A percentile compares a stretch with the other conserved stretches of the same genome.
These are phyloP conservation scores for Gerosis bhagava DNA, from an alignment of 2,888 invertebrate genomes.

Conservation along the genomic window DNA sequence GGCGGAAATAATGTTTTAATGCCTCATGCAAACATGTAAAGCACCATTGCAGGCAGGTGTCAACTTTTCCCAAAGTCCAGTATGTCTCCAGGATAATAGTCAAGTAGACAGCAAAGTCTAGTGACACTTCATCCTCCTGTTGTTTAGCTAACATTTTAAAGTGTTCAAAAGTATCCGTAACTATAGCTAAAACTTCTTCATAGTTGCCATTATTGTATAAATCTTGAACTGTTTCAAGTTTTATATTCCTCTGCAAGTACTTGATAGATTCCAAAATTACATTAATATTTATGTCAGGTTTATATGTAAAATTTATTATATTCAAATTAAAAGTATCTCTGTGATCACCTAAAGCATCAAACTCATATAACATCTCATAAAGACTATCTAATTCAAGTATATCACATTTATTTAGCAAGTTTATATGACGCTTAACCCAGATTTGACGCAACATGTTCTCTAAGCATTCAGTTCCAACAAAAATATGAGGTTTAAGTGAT, in stretches of 20 bases:
- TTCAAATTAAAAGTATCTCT: conserved; percentile 54
- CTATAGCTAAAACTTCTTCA: conserved; percentile 84
- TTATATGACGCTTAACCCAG: conserved; percentile 70
- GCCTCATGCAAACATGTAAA: conserved; percentile 90
- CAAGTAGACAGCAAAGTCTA: conserved; percentile 82
- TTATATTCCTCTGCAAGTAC: conserved; percentile 74
- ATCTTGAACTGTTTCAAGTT: conserved; percentile 84
- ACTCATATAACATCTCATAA: conserved; percentile 67
- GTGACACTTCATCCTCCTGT: conserved; percentile 69
- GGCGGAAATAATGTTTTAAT: conserved; percentile 83
- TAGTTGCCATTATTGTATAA: conserved; percentile 86
- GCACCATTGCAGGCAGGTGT: conserved; percentile 89
- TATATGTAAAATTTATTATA: conserved; percentile 63
- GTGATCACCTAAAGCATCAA: conserved; percentile 69
- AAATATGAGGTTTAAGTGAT: conserved; percentile 60
- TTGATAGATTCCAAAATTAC: conserved; percentile 61
- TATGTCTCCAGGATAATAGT: conserved; percentile 85
- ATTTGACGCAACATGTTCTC: conserved; percentile 62
- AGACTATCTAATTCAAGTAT: conserved; percentile 67
- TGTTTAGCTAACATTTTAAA: conserved; percentile 65
- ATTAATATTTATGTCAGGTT: conserved; percentile 58
- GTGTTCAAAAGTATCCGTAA: conserved; percentile 86
- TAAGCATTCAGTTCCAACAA: conserved; percentile 55
- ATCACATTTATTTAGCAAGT: conserved; percentile 64
- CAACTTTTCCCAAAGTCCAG: conserved; percentile 82